Base-by-base conservation (phyloP, 2,888 invertebrate species). In the Ceraclea dissimilis region DNA sequence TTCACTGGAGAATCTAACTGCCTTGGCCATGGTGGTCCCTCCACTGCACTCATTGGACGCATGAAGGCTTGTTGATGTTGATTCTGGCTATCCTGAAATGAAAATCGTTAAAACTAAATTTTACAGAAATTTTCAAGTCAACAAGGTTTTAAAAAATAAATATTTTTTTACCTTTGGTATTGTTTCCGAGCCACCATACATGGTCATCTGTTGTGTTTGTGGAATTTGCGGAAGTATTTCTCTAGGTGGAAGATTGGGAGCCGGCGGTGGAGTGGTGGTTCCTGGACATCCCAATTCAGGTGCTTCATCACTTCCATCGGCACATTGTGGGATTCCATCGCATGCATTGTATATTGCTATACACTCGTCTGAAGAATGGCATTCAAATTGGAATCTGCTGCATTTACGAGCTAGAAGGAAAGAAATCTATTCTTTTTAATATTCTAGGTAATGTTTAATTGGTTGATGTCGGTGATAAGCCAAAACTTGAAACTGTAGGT, bases 331-430 rank as follows among this genome's bases (percentile, higher is more conserved):
- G 65, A 96, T 90, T 52, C 93, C 93, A 72, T 95, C 93, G 68
- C 95, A 96, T 8, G 90, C 93, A 73, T 96, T 95, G 75, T 96
- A 96, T 65, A 94, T 81, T 5, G 93, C 95, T 66, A 96, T 92
- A 70, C 95, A 96, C 71, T 95, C 93, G 48, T 86, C 86, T 46
- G 89, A 88, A 59, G 81, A 83, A 63, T 86, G 85, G 68, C 94
- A 95, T 70, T 87, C 86, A 71, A 93, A 95, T 73, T 95, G 93
- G 73, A 88, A 90, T 60, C 87, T 82, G 64, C 87, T 88, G 74
- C 93, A 94, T 59, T 75, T 77, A 51, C 78, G 71, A 58, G 71
- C 78, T 73, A 22, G 26, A 51, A 39, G 21, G 18, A 20, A 31
- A 2, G 10, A 39, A 33, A 26, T 26, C 31, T 34, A 51, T 33